Base-by-base conservation (phyloP, 1,140 invertebrate species). In the Archivesica marissinica region DNA sequence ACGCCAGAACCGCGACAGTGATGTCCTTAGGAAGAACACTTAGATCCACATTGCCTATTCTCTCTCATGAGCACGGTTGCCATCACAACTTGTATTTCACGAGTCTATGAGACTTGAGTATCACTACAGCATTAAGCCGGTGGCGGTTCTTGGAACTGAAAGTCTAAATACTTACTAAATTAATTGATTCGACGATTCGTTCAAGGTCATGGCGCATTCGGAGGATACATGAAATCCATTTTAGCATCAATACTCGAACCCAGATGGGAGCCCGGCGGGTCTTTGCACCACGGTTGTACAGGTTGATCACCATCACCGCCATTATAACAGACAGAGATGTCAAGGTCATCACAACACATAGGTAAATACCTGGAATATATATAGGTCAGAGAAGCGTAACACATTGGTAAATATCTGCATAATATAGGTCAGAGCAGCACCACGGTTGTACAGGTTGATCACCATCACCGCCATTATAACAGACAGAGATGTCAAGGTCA, bases 271-370 rank as follows among this genome's bases (percentile, higher is more conserved):
- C 90, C 35, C 88, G 72, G n/a, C 88, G 85, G 23, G 91, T 90
- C 64, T 92, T 92, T 0, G 89, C 77, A 25, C 93, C 93, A 25
- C 92, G 72, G 85, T 93, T 91, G 72, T 94, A 92, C 2, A 93
- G 64, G 86, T 94, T 94, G 59, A 93, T 93, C 4, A 94, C 92
- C 86, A 94, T 90, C 11, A 94, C 93, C 52, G 92, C 93, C 89
- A 93, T 91, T 6, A 94, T 93, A 6, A 94, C 92, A 20, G 93
- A 93, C 41, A 93, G 44, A 28, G 93, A 93, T 38, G 93, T 94
- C 92, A 94, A 91, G 23, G 93, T 94, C 93, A 94, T 94, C 1
- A 94, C 93, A 28, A 92, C 90, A 70, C 92, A 93, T 17, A 94
- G 87, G 79, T 94, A 94, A 20, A 94, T 91, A 47, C 93, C 93